Evolutionary conservation across 2,797 vertebrate genomes (phyloP).

Genomic region (Sitta carolinensis): DNA sequence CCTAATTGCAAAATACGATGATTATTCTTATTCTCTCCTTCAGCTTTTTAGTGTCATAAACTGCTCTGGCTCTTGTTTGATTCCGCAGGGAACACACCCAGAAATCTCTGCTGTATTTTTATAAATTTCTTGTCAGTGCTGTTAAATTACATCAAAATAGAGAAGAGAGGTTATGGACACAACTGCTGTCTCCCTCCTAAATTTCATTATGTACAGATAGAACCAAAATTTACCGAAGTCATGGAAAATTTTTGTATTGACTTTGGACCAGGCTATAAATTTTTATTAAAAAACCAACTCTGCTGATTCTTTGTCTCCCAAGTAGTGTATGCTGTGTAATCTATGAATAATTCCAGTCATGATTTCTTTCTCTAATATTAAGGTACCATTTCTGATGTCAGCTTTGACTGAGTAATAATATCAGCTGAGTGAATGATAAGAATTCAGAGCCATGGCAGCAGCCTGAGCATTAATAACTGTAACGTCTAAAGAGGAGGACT

Average conservation of each 20-base stretch:
- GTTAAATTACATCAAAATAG: constrained; percentile 1
- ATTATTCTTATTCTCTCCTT: neutral
- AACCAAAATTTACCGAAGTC: neutral
- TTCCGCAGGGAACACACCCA: neutral
- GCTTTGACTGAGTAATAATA: constrained; percentile 32
- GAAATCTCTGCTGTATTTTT: neutral
- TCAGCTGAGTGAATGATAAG: constrained; percentile 46
- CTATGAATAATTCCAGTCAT: constrained; percentile 54
- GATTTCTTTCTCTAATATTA: constrained; percentile 30
- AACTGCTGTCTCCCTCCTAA: neutral
- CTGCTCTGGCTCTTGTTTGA: neutral
- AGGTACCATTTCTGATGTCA: constrained; percentile 52
- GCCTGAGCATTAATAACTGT: constrained; percentile 34
- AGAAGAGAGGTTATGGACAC: neutral
- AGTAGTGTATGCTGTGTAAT: neutral
- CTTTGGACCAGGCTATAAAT: neutral
- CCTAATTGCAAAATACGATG: neutral
- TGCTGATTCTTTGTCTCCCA: neutral
- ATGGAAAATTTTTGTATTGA: constrained; percentile 1
- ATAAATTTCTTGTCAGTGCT: neutral
- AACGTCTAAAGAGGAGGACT: constrained; percentile 41
- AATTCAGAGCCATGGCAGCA: constrained; percentile 47
- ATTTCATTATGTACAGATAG: neutral
- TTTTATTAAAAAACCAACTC: neutral
- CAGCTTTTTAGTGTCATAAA: neutral